A percentile compares a stretch with the other conserved stretches of the same genome.
These are phyloP conservation scores for Iselma pallidipennis DNA, from an alignment of 2,888 invertebrate genomes.

Conservation along the genomic window DNA sequence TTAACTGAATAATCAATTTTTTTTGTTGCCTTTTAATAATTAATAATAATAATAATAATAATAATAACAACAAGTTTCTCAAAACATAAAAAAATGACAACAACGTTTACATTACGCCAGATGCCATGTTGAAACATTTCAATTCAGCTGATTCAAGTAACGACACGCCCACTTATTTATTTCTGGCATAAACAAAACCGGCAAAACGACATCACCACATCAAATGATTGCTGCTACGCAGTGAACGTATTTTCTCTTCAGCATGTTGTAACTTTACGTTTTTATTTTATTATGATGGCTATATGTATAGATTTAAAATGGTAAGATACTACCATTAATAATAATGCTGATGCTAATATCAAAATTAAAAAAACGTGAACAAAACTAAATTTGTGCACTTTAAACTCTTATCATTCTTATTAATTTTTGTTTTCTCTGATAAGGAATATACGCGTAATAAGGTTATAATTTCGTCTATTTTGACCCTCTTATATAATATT, in stretches of 20 bases:
- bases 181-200: constrained; percentile 52
- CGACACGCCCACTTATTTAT: constrained; percentile 53
- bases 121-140: constrained; percentile 46
- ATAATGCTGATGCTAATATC: background rate
- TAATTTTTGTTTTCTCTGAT: background rate
- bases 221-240: constrained; percentile 6
- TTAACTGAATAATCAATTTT: too few species aligned
- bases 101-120: constrained; percentile 34
- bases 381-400: background rate
- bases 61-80: background rate
- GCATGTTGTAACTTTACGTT: too few species aligned
- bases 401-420: background rate
- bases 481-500: too few species aligned
- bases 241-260: background rate
- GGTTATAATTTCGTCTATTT: background rate
- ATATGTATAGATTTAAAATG: background rate
- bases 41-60: too few species aligned
- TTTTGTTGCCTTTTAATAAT: too few species aligned
- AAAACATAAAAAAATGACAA: constrained; percentile 19
- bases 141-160: constrained; percentile 51
- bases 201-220: constrained; percentile 27
- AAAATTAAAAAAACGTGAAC: background rate
- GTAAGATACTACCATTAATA: background rate
- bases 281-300: background rate
- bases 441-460: background rate